Percentiles rank a stretch among this genome's conserved stretches.
These are phyloP conservation scores for Trachelus iudaicus DNA, from an alignment of 2,888 invertebrate genomes.

Conservation along the genomic window DNA sequence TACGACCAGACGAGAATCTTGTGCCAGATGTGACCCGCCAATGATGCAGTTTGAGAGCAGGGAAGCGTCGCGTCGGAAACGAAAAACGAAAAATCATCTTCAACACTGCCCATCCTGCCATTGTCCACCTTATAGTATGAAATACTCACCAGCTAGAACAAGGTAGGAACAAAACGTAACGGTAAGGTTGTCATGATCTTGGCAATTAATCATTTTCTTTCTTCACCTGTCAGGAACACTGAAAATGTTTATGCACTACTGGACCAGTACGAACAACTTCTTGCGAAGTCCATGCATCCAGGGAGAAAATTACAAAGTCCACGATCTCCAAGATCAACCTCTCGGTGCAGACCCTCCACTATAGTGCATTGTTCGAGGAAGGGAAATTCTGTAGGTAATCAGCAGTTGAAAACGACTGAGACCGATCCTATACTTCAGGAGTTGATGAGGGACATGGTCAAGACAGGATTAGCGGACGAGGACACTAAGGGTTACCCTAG, in stretches of 20 bases:
- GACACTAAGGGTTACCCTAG: conserved; percentile 14
- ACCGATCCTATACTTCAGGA: conserved; percentile 12
- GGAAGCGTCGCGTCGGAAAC: background rate
- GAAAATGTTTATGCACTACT: conserved; percentile 29
- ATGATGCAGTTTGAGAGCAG: background rate
- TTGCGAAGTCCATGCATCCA: conserved; percentile 12
- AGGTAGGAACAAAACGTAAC: conserved; percentile 21
- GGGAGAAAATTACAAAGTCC: conserved; percentile 19
- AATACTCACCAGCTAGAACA: conserved; percentile 16
- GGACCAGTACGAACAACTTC: conserved; percentile 20
- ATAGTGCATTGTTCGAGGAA: conserved; percentile 18
- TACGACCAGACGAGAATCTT: conserved; percentile 7
- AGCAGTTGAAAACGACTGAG: conserved; percentile 23
- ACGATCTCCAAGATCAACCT: conserved; percentile 14
- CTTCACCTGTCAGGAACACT: conserved; percentile 11
- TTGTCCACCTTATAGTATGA: conserved; percentile 25
- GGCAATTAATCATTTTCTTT: background rate
- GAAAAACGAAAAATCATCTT: conserved; percentile 22
- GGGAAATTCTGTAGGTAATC: conserved; percentile 9
- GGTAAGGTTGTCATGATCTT: background rate
- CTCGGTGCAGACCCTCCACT: background rate
- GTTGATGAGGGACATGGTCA: conserved; percentile 14
- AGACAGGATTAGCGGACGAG: conserved; percentile 22
- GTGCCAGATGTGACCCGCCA: conserved; percentile 19
- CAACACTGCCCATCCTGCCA: conserved; percentile 40